Base-by-base conservation (phyloP, 2,113 vertebrate species). In the Rana temporaria region DNA sequence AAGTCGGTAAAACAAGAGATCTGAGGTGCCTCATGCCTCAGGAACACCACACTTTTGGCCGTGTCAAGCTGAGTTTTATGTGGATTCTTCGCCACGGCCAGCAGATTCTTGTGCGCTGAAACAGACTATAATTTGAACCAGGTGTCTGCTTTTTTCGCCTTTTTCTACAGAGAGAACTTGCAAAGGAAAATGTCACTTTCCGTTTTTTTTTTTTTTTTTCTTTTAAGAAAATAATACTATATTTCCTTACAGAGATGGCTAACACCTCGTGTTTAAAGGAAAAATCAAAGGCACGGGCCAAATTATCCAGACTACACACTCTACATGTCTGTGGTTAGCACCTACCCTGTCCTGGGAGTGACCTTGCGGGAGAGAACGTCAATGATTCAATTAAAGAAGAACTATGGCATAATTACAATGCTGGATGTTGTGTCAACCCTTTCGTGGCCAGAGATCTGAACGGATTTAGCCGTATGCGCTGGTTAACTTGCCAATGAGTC, bases 71-170 rank as follows among this genome's bases (percentile, higher is more conserved):
- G 66, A 80, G 60, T 71, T 80, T 91, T 86, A 84, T 84, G 85
- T 79, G 91, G 87, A 87, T 92, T 90, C 84, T 81, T 84, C 89
- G 86, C 72, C 87, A 83, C 86, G 0, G 82, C 88, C 90, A 90
- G 89, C 89, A 91, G 87, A 91, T 87, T 91, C 87, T 90, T 82
- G 84, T 87, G 87, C 87, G 87, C 87, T 89, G 87, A 89, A 90
- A 84, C 75, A 87, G 86, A 68, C 72, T 86, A 87, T 91, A 93
- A 92, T 90, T 88, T 86, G 89, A 91, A 91, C 90, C 91, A 92
- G 90, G 88, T 91, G 89, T 81, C 85, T 88, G 64, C 56, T 79
- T 72, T 72, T 63, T 8, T 71, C 71, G 66, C 67, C 78, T 71
- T 76, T 70, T 72, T 79, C 85, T 89, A 89, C 74, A 18, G 78